Percentiles rank a stretch among this genome's conserved stretches.
Evolutionary conservation across 2,888 invertebrate species (phyloP).

Genomic region (Lycocerus yunnanus): DNA sequence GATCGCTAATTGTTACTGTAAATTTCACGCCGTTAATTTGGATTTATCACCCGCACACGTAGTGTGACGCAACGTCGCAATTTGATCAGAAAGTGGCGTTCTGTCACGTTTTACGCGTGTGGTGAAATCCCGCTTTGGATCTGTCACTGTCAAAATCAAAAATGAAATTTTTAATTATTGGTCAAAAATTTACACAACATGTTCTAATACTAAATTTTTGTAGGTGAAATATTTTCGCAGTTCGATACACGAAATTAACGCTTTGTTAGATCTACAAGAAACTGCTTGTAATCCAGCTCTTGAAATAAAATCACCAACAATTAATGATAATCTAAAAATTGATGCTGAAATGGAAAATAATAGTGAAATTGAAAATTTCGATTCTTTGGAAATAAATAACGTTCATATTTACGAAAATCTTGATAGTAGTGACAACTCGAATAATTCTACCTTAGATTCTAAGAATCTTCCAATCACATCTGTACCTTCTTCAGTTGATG

Average conservation of each 20-base stretch:
- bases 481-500: neutral
- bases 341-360: constrained; percentile 7
- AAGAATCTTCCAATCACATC: neutral
- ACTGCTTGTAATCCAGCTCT: constrained; percentile 6
- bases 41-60: too few species aligned
- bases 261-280: constrained; percentile 55
- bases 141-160: neutral
- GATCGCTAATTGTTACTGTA: too few species aligned
- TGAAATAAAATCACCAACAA: neutral
- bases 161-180: neutral
- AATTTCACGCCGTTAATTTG: too few species aligned
- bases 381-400: constrained; percentile 46
- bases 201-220: neutral
- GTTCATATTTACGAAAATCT: constrained; percentile 50
- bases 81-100: too few species aligned
- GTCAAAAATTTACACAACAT: neutral
- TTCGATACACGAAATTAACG: constrained; percentile 77
- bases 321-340: neutral
- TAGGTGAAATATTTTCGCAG: constrained; percentile 75
- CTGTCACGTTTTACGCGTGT: too few species aligned
- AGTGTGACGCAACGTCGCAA: too few species aligned
- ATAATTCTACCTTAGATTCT: constrained; percentile 10
- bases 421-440: constrained; percentile 32
- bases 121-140: too few species aligned
- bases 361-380: constrained; percentile 38